Conservation (phyloP, 92 coral and sea anemone genomes). For the Epizoanthus stellaris region DNA sequence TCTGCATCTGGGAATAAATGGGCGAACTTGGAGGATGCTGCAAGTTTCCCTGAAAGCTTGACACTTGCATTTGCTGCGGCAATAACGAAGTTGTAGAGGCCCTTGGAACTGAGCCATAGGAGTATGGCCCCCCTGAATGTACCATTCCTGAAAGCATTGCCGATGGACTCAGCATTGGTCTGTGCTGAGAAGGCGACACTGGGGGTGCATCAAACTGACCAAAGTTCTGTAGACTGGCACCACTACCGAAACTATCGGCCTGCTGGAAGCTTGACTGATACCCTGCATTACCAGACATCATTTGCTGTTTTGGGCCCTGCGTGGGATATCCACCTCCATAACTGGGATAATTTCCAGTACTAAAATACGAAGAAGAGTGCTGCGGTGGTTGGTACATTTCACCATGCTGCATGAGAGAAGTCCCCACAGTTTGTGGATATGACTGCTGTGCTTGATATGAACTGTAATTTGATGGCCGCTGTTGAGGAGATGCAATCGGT, state of each 20-base stretch:
- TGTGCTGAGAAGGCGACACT: constrained; percentile 36
- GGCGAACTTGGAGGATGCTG: constrained; percentile 38
- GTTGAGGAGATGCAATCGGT: constrained; percentile 36
- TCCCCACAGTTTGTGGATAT: constrained; percentile 62
- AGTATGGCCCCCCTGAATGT: constrained; percentile 26
- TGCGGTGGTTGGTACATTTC: constrained; percentile 66
- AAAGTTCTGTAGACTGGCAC: constrained; percentile 12
- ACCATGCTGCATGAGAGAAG: constrained; percentile 66
- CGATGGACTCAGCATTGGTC: constrained; percentile 24
- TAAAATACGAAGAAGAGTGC: constrained; percentile 45
- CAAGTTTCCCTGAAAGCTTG: constrained; percentile 24
- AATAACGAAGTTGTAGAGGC: constrained; percentile 10
- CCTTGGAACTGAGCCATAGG: constrained; percentile 34
- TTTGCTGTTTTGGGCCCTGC: constrained; percentile 23
- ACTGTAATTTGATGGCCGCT: constrained; percentile 20
- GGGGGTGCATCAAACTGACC: constrained; percentile 47
- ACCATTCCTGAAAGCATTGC: constrained; percentile 33
- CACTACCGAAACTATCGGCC: constrained; percentile 28
- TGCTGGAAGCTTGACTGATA: constrained; percentile 40
- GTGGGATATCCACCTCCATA: constrained; percentile 33
- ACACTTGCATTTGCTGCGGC: constrained; percentile 34
- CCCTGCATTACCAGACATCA: constrained; percentile 1
- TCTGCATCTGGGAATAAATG: constrained; percentile 33
- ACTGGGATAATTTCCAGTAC: constrained; percentile 13
- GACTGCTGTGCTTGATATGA: constrained; percentile 30